Percentiles rank a stretch among this genome's conserved stretches.
Conservation (phyloP, 2,113 vertebrate genomes). For the Solea senegalensis region DNA sequence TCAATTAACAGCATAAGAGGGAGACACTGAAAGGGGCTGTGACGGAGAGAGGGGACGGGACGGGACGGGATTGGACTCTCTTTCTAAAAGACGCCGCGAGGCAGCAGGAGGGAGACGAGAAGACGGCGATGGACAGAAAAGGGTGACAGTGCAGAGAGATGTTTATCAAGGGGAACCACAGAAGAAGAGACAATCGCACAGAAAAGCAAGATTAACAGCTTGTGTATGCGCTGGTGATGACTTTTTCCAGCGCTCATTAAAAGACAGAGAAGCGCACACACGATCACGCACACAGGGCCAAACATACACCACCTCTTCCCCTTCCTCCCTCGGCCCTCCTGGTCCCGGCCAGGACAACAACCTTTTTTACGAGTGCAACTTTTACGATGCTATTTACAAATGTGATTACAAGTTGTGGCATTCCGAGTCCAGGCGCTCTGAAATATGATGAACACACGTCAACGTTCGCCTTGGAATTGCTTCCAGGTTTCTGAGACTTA, state of each 20-base stretch:
- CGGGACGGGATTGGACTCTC: constrained; percentile 37
- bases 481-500: constrained; percentile 63
- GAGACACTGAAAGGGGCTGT: constrained; percentile 15
- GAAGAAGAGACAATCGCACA: constrained; percentile 66
- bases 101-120: constrained; percentile 54
- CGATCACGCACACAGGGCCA: constrained; percentile 24
- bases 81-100: constrained; percentile 58
- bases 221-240: constrained; percentile 16
- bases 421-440: constrained; percentile 40
- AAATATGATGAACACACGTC: constrained; percentile 64
- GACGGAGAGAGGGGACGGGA: constrained; percentile 22
- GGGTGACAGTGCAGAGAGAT: constrained; percentile 45
- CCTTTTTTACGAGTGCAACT: constrained; percentile 54
- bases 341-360: constrained; percentile 46
- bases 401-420: constrained; percentile 58
- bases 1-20: constrained; percentile 72
- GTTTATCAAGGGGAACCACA: constrained; percentile 70
- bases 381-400: constrained; percentile 69
- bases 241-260: constrained; percentile 38
- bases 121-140: constrained; percentile 24
- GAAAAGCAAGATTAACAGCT: constrained; percentile 69
- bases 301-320: background rate
- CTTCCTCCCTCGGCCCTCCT: background rate
- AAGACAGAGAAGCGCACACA: background rate
- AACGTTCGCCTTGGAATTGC: constrained; percentile 41